Percentiles rank a stretch among this genome's conserved stretches.
Conservation (phyloP, 1,140 invertebrate species). For the Acyrthosiphon pisum region DNA sequence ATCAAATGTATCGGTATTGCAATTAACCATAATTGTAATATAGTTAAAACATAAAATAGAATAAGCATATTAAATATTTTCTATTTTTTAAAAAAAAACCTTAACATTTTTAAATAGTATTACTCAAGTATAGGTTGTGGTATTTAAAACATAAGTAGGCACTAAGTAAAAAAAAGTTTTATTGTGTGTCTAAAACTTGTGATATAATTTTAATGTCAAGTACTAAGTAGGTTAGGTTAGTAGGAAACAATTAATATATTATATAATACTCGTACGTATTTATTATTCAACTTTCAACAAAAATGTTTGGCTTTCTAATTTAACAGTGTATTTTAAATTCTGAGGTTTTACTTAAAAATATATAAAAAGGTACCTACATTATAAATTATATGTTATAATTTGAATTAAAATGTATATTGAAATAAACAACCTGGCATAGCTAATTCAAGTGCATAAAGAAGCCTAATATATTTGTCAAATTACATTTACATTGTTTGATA, state of each 20-base stretch:
- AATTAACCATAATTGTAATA: background rate
- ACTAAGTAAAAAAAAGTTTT: background rate
- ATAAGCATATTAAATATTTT: background rate
- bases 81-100: background rate
- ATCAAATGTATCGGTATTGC: background rate
- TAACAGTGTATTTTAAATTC: background rate
- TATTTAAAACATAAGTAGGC: no score
- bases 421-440: no score
- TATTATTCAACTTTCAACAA: background rate
- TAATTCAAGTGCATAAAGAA: background rate
- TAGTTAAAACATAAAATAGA: background rate
- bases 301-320: background rate
- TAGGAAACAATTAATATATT: background rate
- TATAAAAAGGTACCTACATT: background rate
- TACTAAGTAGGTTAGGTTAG: background rate
- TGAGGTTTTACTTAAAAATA: background rate
- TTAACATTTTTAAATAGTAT: background rate
- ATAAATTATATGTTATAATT: background rate
- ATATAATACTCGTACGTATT: background rate
- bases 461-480: background rate
- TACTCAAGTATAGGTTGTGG: background rate
- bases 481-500: background rate
- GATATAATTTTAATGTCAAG: background rate
- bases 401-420: background rate
- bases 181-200: background rate